Percentiles rank a stretch among this genome's conserved stretches.
Evolutionary conservation across 2,797 vertebrate species (phyloP).

Genomic region (Chelon auratus): DNA sequence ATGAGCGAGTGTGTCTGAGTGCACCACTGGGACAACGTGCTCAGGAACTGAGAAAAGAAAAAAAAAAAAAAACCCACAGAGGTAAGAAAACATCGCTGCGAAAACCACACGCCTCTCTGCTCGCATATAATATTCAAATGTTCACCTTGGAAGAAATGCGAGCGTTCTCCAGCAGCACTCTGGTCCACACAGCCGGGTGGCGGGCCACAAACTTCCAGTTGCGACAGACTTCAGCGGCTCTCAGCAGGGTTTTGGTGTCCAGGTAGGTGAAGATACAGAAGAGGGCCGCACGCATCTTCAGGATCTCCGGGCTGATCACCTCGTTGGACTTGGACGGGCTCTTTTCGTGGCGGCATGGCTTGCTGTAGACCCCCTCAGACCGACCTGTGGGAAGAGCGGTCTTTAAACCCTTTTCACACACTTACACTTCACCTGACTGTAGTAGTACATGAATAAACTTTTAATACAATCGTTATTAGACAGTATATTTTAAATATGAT

Average conservation of each 20-base stretch:
- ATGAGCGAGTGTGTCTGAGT: constrained; percentile 98
- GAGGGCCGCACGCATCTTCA: constrained; percentile 96
- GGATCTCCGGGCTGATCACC: constrained; percentile 97
- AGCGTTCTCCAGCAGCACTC: constrained; percentile 96
- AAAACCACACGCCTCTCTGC: background rate
- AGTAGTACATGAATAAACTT: too few species aligned
- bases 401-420: background rate
- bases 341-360: constrained; percentile 87
- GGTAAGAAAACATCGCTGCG: constrained; percentile 4
- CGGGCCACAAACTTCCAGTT: constrained; percentile 98
- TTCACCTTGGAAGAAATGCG: constrained; percentile 94
- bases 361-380: constrained; percentile 82
- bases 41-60: constrained; percentile 87
- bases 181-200: constrained; percentile 96
- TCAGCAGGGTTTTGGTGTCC: constrained; percentile 94
- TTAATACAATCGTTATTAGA: background rate
- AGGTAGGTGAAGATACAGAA: constrained; percentile 99
- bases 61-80: constrained; percentile 15
- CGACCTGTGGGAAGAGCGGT: constrained; percentile 67
- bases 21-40: constrained; percentile 97
- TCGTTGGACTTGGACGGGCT: constrained; percentile 93
- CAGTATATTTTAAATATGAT: background rate
- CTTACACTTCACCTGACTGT: background rate
- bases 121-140: background rate
- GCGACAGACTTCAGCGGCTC: constrained; percentile 92